Evolutionary conservation across 2,113 vertebrate species (phyloP).

Genomic region (Sciurus niger): DNA sequence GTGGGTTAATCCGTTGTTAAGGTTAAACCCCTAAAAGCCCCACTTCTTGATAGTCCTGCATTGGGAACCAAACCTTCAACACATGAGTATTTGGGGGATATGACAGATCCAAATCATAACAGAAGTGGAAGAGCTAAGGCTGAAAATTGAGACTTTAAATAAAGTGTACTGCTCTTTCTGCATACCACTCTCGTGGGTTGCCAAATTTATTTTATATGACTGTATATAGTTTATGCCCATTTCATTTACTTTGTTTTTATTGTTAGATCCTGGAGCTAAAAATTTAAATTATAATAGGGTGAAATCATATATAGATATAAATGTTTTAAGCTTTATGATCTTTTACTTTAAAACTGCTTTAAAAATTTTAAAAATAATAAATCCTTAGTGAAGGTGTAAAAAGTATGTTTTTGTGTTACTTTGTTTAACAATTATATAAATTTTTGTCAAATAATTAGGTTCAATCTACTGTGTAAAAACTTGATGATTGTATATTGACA

Average conservation of each 20-base stretch:
- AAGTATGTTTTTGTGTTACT: not conserved
- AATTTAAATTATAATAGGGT: not conserved
- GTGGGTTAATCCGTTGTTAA: not conserved
- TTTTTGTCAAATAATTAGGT: conserved; percentile 37
- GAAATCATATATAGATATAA: not conserved
- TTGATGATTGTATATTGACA: conserved; percentile 6
- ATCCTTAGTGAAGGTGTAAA: conserved; percentile 32
- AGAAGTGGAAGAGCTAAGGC: not conserved
- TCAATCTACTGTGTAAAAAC: not conserved
- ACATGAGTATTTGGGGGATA: not conserved
- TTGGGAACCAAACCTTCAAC: not conserved
- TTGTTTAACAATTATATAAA: not conserved
- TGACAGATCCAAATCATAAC: not conserved
- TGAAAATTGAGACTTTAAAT: not conserved
- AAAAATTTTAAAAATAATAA: not conserved
- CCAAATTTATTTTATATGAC: not conserved
- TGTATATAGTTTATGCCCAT: not conserved
- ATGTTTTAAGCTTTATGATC: not conserved
- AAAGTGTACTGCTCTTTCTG: not conserved
- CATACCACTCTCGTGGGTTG: accelerated
- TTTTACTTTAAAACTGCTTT: conserved; percentile 10
- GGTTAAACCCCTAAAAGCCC: not conserved
- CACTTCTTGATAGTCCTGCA: not conserved
- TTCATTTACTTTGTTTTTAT: not conserved
- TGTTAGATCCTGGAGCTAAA: not conserved